Evolutionary conservation across 2,113 vertebrate genomes (phyloP).

Genomic region (Platanista minor): DNA sequence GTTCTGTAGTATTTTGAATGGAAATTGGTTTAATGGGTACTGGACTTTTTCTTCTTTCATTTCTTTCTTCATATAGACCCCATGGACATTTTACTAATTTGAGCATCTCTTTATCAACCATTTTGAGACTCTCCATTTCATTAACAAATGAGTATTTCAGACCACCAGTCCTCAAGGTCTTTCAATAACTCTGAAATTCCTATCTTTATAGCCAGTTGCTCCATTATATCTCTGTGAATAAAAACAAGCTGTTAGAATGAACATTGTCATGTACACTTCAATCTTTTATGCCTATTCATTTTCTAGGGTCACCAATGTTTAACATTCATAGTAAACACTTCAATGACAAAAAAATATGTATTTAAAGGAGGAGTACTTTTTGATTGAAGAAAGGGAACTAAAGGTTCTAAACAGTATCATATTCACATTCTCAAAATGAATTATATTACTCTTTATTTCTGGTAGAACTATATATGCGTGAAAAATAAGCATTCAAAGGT

Average conservation of each 20-base stretch:
- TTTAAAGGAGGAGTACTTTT: not conserved
- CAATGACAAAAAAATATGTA: slow-evolving; percentile 5
- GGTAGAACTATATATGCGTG: slow-evolving; percentile 22
- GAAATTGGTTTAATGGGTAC: not conserved
- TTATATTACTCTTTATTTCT: slow-evolving; percentile 57
- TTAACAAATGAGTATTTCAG: not conserved
- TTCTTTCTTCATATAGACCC: not conserved
- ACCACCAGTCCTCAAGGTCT: not conserved
- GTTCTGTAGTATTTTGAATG: not conserved
- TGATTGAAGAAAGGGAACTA: not conserved
- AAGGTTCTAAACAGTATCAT: slow-evolving; percentile 26
- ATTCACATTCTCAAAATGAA: slow-evolving; percentile 61
- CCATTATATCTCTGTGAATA: not conserved
- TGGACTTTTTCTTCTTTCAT: not conserved
- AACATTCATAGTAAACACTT: not conserved
- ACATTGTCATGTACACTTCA: not conserved
- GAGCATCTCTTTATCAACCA: not conserved
- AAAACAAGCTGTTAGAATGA: slow-evolving; percentile 12
- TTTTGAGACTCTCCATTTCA: not conserved
- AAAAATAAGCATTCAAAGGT: slow-evolving; percentile 18
- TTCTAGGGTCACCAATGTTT: not conserved
- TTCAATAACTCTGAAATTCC: slow-evolving; percentile 15
- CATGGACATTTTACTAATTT: not conserved
- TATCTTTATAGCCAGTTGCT: slow-evolving; percentile 47
- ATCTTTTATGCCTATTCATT: slow-evolving; percentile 20